Evolutionary conservation across 2,113 vertebrate genomes (phyloP).

Genomic region (Ursus arctos): DNA sequence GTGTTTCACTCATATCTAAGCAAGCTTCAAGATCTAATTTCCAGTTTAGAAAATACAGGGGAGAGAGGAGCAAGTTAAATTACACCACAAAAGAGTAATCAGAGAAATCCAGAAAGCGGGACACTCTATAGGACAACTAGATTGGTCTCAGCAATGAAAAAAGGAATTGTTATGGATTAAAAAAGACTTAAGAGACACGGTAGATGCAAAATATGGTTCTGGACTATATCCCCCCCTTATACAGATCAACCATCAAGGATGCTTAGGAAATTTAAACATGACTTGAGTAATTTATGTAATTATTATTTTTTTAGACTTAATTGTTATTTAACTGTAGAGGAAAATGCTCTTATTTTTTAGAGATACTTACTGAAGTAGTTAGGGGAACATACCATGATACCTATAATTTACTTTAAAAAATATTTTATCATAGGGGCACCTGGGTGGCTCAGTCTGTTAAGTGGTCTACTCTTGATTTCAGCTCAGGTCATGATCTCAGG

Average conservation of each 20-base stretch:
- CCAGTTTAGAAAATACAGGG: not conserved
- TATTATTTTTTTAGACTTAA: not conserved
- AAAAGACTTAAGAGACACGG: not conserved
- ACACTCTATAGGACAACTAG: not conserved
- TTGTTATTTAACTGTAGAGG: not conserved
- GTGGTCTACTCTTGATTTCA: too few relatives aligned
- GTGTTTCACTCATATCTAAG: not conserved
- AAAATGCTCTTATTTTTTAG: not conserved
- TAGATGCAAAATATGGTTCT: not conserved
- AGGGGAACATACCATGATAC: not conserved
- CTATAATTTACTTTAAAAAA: constrained; percentile 8
- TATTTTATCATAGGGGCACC: not conserved
- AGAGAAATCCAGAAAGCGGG: constrained; percentile 3
- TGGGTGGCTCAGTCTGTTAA: too few relatives aligned
- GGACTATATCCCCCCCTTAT: not conserved
- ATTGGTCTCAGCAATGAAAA: not conserved
- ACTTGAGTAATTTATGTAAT: not conserved
- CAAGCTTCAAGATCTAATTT: not conserved
- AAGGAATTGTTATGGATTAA: not conserved
- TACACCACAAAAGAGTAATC: not conserved
- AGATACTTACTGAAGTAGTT: not conserved
- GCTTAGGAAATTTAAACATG: not conserved
- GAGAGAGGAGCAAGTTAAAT: not conserved
- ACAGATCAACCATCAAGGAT: not conserved
- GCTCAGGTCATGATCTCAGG: too few relatives aligned